phyloP scores from a whole-genome alignment of 2,113 vertebrate genomes.

The Terrapene triunguis region DNA sequence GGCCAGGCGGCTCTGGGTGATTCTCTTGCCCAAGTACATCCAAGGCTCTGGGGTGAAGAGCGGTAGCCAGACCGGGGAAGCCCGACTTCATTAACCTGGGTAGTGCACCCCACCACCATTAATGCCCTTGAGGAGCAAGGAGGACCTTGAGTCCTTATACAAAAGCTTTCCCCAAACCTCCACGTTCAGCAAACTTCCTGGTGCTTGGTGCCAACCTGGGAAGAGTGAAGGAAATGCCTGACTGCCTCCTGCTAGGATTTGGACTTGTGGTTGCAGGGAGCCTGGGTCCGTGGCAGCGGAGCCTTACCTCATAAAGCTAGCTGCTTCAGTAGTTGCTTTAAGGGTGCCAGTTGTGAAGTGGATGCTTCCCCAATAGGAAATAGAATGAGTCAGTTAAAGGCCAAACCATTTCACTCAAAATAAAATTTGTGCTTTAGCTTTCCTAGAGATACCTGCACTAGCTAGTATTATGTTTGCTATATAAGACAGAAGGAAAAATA shows the following conservation, averaged over 20 bases:
- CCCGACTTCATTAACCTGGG: neutral
- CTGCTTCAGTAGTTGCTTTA: neutral
- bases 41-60: neutral
- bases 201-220: neutral
- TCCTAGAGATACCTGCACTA: neutral
- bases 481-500: neutral
- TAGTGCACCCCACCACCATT: neutral
- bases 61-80: neutral
- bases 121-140: neutral
- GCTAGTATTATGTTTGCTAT: neutral
- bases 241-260: too few relatives aligned
- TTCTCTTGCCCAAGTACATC: neutral
- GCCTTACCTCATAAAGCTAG: neutral
- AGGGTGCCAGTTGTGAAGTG: neutral
- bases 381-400: neutral
- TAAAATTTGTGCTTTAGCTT: neutral
- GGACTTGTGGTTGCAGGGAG: too few relatives aligned
- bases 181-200: neutral
- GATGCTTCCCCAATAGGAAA: neutral
- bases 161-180: neutral
- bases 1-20: too few relatives aligned
- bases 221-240: neutral
- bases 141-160: neutral
- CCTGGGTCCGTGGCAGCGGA: neutral
- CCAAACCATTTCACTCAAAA: neutral